phyloP scores from a whole-genome alignment of 2,888 invertebrate genomes.

The Taphrorychus bicolor region DNA sequence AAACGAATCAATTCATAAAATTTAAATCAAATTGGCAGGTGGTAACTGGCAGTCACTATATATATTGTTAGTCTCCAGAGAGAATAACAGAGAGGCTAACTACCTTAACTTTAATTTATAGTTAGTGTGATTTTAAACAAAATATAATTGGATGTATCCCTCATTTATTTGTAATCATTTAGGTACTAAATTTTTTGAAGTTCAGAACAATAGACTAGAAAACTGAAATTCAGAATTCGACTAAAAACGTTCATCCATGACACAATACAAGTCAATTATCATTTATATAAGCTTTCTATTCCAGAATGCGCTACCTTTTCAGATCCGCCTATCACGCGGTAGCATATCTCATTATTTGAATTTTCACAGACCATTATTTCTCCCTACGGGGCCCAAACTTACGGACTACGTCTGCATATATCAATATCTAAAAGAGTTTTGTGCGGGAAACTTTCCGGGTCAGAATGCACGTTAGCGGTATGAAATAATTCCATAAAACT shows the following conservation, averaged over 20 bases:
- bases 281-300: slow-evolving; percentile 29
- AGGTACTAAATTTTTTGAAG: slow-evolving; percentile 35
- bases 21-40: slow-evolving; percentile 11
- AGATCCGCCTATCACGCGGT: slow-evolving; percentile 25
- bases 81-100: slow-evolving; percentile 2
- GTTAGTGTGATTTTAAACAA: slow-evolving; percentile 48
- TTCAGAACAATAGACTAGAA: neutral
- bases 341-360: slow-evolving; percentile 30
- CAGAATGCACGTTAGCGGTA: neutral
- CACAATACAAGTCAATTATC: slow-evolving; percentile 20
- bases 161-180: slow-evolving; percentile 45
- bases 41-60: no score
- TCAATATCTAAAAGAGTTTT: slow-evolving; percentile 29
- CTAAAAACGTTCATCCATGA: neutral
- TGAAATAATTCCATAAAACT: slow-evolving; percentile 11
- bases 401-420: slow-evolving; percentile 29
- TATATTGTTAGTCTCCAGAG: no score
- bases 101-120: slow-evolving; percentile 10
- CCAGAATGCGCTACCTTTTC: slow-evolving; percentile 26
- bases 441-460: slow-evolving; percentile 12
- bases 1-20: no score
- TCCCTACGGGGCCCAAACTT: slow-evolving; percentile 22
- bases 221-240: neutral
- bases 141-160: no score
- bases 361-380: slow-evolving; percentile 33